Evolutionary conservation across 2,113 vertebrate species (phyloP).

Genomic region (Esox niger): DNA sequence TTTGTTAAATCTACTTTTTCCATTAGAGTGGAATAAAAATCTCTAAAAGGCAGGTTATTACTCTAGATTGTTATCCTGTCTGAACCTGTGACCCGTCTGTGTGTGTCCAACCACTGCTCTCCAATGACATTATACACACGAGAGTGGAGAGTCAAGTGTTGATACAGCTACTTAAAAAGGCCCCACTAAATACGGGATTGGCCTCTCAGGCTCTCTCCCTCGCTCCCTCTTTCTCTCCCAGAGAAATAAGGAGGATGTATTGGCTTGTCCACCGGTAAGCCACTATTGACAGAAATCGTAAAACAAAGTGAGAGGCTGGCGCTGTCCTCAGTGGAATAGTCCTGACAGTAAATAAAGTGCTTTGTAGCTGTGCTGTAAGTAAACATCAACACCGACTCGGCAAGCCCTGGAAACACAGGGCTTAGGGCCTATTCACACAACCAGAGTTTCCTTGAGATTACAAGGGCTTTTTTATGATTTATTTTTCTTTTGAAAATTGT

Average conservation of each 20-base stretch:
- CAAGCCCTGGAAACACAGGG: neutral
- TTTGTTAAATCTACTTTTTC: too few relatives aligned
- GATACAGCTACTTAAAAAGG: conserved; percentile 23
- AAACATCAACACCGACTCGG: conserved; percentile 3
- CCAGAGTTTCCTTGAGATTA: too few relatives aligned
- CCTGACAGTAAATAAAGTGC: conserved; percentile 50
- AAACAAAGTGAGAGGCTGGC: conserved; percentile 45
- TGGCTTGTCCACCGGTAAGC: conserved; percentile 39
- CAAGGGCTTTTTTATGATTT: too few relatives aligned
- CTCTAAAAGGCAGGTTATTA: neutral
- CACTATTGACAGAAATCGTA: conserved; percentile 45
- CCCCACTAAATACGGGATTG: too few relatives aligned
- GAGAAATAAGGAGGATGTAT: conserved; percentile 51
- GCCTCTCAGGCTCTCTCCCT: too few relatives aligned
- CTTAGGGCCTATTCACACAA: too few relatives aligned
- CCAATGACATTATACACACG: conserved; percentile 36
- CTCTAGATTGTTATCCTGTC: neutral
- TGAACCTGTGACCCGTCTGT: neutral
- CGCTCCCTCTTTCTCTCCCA: too few relatives aligned
- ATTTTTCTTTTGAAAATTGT: too few relatives aligned
- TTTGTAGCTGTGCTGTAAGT: conserved; percentile 22
- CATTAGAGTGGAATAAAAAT: too few relatives aligned
- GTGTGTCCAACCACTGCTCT: neutral
- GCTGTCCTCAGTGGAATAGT: conserved; percentile 37
- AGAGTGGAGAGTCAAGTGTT: conserved; percentile 22